Evolutionary conservation across 2,888 invertebrate species (phyloP), one percentile per base, ranked within the genome.

Genomic region (Anticlea derivata): DNA sequence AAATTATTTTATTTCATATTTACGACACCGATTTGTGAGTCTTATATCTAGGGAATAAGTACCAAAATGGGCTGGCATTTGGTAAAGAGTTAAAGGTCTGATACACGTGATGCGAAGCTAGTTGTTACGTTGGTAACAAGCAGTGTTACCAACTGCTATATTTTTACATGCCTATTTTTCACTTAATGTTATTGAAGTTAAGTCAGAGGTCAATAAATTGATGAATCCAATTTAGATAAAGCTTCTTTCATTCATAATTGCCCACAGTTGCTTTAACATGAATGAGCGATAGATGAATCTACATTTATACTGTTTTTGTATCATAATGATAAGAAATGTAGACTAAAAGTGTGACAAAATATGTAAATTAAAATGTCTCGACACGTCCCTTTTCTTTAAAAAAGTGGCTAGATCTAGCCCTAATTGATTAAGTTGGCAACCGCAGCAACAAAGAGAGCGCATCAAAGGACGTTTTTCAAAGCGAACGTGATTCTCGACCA

Each of bases 401-500:
- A 44, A 22, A 20, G 4, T 34, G 7, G 33, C 10, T 22, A 38
- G 8, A 43, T 38, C 10, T 47, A 34, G 17, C 48, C 7, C 34
- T 38, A 29, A 27, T 1, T 5, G 5, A 1, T 5, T 1, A 2
- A 48, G 48, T 13, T 53, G 53, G 53, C 26, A 39, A 44, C 35
- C 13, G 10, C 27, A 24, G 45, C 27, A 41, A 44, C 79, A 80
- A 78, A 75, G 72, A 75, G 70, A 73, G 70, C 72, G 77, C 78
- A 75, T 83, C 82, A 85, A 85, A 85, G 81, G 77, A 75, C 73
- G 71, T 76, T 78, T 82, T 80, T 80, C 80, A 82, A 80, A 81
- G 81, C 67, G 83, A 77, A 83, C 84, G 83, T 86, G 85, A 83
- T 82, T 80, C 78, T 75, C 73, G 75, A 72, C 78, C 78, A 75